Evolutionary conservation across 2,113 vertebrate species (phyloP).

Genomic region (Gobius niger): DNA sequence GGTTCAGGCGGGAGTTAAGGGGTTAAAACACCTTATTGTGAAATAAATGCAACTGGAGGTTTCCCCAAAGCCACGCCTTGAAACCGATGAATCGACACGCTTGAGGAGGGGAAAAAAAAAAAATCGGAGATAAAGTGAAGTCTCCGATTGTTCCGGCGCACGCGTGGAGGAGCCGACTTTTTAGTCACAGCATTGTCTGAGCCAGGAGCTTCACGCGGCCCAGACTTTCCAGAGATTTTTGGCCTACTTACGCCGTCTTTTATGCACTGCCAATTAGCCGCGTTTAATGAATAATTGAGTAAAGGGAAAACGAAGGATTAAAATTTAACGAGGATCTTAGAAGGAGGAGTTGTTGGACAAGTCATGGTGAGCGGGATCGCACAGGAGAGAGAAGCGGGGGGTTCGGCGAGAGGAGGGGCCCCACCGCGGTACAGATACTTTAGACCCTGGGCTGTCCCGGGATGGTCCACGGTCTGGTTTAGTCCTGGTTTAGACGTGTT

Average conservation of each 20-base stretch:
- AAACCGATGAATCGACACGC: no score
- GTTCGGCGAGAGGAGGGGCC: no score
- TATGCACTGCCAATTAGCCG: slow-evolving; percentile 77
- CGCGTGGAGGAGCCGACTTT: slow-evolving; percentile 21
- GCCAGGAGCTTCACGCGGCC: slow-evolving; percentile 44
- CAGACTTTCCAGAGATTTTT: slow-evolving; percentile 42
- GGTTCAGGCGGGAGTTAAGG: no score
- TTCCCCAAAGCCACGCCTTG: no score
- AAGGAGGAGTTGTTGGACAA: slow-evolving; percentile 76
- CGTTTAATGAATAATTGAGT: slow-evolving; percentile 81
- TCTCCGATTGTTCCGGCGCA: slow-evolving; percentile 21
- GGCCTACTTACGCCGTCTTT: slow-evolving; percentile 74
- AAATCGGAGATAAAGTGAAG: slow-evolving; percentile 8
- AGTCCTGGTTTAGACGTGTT: background rate
- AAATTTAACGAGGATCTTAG: slow-evolving; percentile 76
- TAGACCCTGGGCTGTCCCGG: no score
- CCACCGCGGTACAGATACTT: no score
- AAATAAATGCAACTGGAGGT: no score
- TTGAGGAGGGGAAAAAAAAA: background rate
- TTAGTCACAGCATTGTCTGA: slow-evolving; percentile 39
- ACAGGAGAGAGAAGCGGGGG: background rate
- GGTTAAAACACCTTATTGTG: no score
- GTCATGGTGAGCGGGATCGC: slow-evolving; percentile 63
- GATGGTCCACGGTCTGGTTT: background rate
- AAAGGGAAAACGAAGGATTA: slow-evolving; percentile 66